Conservation (phyloP, 1,140 invertebrate genomes). For the Cotesia typhae region DNA sequence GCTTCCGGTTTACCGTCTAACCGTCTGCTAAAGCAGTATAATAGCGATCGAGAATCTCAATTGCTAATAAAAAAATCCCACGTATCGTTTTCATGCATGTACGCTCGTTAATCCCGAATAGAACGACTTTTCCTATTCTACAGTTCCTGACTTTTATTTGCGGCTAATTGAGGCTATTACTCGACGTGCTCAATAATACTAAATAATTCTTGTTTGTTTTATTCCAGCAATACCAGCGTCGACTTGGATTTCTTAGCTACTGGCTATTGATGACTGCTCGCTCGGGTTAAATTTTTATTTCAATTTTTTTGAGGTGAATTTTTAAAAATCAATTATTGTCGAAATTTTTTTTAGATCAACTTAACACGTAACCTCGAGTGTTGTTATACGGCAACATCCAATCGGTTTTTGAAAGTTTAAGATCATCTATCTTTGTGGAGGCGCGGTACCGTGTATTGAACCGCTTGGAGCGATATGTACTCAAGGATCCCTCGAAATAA, state of each 20-base stretch:
- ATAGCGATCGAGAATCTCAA: not conserved
- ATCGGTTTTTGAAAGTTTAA: slow-evolving; percentile 19
- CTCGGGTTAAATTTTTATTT: not conserved
- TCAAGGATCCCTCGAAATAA: slow-evolving; percentile 12
- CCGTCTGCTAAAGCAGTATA: not conserved
- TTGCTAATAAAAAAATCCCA: not conserved
- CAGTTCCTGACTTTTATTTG: slow-evolving; percentile 20
- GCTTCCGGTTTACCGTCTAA: slow-evolving; percentile 3
- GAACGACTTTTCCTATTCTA: not conserved
- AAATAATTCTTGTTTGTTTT: not conserved
- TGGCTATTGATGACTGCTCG: not conserved
- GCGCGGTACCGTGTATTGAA: slow-evolving; percentile 16
- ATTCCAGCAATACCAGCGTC: not conserved
- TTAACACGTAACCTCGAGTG: slow-evolving; percentile 15
- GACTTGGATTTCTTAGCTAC: not conserved
- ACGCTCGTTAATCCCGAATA: slow-evolving; percentile 20
- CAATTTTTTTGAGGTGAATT: too few relatives aligned
- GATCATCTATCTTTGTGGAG: slow-evolving; percentile 27
- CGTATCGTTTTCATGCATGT: slow-evolving; percentile 24
- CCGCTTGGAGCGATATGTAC: slow-evolving; percentile 9
- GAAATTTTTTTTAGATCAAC: not conserved
- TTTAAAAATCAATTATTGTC: not conserved
- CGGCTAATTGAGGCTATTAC: slow-evolving; percentile 24
- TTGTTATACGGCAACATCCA: not conserved
- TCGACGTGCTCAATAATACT: too few relatives aligned